A percentile compares a stretch with the other conserved stretches of the same genome.
These are phyloP conservation scores for Myotis findleyi DNA, from an alignment of 2,797 vertebrate species.

Conservation along the genomic window DNA sequence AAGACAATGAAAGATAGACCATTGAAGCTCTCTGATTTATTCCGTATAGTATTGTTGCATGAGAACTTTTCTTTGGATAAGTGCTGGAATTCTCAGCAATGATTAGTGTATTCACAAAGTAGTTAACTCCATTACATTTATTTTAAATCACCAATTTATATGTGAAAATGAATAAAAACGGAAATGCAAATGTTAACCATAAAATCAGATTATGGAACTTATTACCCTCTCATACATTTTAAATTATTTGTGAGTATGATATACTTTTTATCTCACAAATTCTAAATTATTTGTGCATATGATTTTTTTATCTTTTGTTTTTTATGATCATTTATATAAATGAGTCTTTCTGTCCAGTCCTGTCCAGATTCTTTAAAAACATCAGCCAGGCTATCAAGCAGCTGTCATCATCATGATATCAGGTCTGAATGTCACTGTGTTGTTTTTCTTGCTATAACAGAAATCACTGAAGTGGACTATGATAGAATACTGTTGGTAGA, in stretches of 20 bases:
- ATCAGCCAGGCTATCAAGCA: background rate
- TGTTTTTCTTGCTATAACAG: background rate
- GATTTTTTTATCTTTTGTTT: background rate
- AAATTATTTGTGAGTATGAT: background rate
- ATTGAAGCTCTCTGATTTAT: background rate
- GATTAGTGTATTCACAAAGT: background rate
- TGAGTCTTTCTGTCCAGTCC: background rate
- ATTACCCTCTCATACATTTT: background rate
- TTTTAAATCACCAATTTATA: conserved; percentile 33
- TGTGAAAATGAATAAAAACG: background rate
- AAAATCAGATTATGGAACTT: background rate
- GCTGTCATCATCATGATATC: background rate
- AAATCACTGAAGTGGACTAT: background rate
- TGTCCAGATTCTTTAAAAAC: background rate
- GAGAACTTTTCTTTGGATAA: background rate
- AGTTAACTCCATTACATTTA: background rate
- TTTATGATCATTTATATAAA: background rate
- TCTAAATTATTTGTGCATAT: background rate
- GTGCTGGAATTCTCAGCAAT: conserved; percentile 9
- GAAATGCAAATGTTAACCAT: background rate
- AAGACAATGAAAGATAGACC: background rate
- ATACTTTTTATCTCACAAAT: background rate
- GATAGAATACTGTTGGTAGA: background rate
- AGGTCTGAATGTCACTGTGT: background rate
- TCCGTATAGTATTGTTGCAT: background rate